Percentiles rank a stretch among this genome's conserved stretches.
Evolutionary conservation across 2,113 vertebrate species (phyloP).

Genomic region (Felis chaus): DNA sequence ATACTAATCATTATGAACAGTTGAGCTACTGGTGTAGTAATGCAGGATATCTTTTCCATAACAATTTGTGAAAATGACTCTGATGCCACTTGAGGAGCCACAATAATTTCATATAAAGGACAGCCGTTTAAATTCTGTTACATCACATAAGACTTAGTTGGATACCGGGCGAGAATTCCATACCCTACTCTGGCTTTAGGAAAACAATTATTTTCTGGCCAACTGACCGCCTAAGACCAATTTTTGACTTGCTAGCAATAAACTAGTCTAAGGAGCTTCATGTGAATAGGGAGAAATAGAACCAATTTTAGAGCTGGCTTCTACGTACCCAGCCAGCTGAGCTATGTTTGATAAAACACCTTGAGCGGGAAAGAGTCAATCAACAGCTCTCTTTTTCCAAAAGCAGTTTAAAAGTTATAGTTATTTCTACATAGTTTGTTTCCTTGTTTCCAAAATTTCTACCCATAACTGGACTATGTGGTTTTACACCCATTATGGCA

Average conservation of each 20-base stretch:
- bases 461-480: background rate
- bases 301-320: background rate
- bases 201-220: conserved; percentile 17
- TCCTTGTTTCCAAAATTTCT: background rate
- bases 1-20: background rate
- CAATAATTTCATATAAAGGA: background rate
- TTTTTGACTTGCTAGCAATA: conserved; percentile 2
- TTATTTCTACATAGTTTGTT: background rate
- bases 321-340: background rate
- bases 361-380: background rate
- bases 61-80: background rate
- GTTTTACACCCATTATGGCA: background rate
- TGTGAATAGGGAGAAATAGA: background rate
- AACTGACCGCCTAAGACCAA: background rate
- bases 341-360: conserved; percentile 18
- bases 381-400: background rate
- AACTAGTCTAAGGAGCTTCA: background rate
- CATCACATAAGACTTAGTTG: background rate
- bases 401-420: background rate
- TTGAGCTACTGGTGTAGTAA: no score
- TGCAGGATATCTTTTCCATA: background rate
- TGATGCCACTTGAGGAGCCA: background rate
- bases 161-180: background rate
- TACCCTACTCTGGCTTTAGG: background rate
- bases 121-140: background rate